A percentile compares a stretch with the other conserved stretches of the same genome.
These are phyloP conservation scores for Aplidium turbinatum DNA, from an alignment of 23 tunicate species.

Conservation along the genomic window DNA sequence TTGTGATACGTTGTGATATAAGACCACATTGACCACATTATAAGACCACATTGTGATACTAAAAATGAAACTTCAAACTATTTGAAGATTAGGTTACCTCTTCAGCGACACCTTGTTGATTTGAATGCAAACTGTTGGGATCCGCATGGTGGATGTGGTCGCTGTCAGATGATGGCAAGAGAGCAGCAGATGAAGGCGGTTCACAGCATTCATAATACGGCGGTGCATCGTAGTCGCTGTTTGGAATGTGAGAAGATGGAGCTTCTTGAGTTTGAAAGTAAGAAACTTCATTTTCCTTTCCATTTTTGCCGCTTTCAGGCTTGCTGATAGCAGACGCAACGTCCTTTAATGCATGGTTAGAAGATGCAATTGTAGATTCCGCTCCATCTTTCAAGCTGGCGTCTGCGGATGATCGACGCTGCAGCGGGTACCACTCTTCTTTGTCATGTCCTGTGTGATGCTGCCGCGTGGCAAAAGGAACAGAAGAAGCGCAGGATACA, in stretches of 20 bases:
- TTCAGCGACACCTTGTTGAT: constrained; percentile 1
- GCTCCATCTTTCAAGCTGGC: no score
- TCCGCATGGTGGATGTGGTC: no score
- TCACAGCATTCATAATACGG: constrained; percentile 89
- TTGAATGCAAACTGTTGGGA: no score
- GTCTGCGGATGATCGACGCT: background rate
- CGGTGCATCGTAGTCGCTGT: constrained; percentile 42
- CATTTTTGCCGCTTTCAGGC: no score
- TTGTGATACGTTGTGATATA: no score
- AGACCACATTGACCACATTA: no score
- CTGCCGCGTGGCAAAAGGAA: constrained; percentile 28
- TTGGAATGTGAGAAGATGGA: background rate
- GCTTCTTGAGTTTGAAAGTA: constrained; percentile 24
- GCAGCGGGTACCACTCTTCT: constrained; percentile 19
- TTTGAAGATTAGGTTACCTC: no score
- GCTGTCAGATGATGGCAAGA: background rate
- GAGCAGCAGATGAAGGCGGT: constrained; percentile 14
- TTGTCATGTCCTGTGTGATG: background rate
- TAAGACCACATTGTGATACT: no score
- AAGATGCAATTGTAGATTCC: no score
- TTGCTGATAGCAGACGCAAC: no score
- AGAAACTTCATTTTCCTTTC: constrained; percentile 10
- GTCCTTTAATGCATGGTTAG: no score
- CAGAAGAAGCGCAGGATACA: constrained; percentile 33
- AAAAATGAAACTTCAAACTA: no score